Evolutionary conservation across 2,113 vertebrate genomes (phyloP).

Genomic region (Pteruthius melanotis): DNA sequence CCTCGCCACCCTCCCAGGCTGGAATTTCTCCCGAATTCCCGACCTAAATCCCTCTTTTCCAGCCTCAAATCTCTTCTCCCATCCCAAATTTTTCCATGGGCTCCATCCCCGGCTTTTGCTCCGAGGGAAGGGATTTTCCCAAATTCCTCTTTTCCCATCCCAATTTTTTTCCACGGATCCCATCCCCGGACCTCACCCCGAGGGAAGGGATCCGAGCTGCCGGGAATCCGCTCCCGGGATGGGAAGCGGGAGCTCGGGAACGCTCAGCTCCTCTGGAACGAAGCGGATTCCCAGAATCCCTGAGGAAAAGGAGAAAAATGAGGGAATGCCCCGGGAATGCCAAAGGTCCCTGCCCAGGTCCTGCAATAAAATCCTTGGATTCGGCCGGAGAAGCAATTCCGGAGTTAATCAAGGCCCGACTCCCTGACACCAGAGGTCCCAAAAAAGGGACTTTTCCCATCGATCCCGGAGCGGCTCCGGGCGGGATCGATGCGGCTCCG

Average conservation of each 20-base stretch:
- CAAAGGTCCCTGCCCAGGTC: conserved; percentile 72
- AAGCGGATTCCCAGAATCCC: neutral
- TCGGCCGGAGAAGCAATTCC: conserved; percentile 70
- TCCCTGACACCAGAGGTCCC: conserved; percentile 54
- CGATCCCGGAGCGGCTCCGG: conserved; percentile 66
- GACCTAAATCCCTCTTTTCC: neutral
- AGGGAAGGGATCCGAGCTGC: rapidly evolving
- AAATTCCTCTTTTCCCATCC: neutral
- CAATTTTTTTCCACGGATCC: rapidly evolving
- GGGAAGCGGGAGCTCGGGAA: neutral
- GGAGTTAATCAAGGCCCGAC: conserved; percentile 70
- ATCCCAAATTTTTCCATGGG: rapidly evolving
- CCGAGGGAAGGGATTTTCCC: neutral
- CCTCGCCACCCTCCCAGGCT: neutral
- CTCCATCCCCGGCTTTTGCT: neutral
- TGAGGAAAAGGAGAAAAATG: conserved; percentile 35
- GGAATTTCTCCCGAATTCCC: neutral
- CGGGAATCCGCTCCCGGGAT: rapidly evolving
- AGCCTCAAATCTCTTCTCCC: neutral
- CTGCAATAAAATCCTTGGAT: conserved; percentile 69
- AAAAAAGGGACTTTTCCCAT: conserved; percentile 62
- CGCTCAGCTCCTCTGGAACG: rapidly evolving
- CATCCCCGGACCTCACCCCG: neutral
- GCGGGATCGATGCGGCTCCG: conserved; percentile 65
- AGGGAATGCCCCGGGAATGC: conserved; percentile 31